Conservation (phyloP, 1,140 invertebrate genomes). For the Conopomorpha cramerella region DNA sequence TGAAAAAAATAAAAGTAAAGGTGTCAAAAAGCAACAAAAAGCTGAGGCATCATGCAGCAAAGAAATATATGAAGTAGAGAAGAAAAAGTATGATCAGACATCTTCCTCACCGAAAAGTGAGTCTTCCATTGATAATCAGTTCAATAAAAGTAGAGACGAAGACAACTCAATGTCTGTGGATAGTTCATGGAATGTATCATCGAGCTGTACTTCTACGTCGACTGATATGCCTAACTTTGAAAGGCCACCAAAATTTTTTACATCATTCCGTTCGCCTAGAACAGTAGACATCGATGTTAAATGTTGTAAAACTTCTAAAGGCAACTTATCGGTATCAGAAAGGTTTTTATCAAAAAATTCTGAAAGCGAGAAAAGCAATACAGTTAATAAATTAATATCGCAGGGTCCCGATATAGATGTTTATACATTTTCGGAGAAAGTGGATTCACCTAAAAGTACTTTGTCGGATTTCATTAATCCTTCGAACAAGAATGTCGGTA, state of each 20-base stretch:
- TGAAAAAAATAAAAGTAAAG: slow-evolving; percentile 9
- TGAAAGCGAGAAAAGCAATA: slow-evolving; percentile 34
- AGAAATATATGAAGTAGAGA: no score
- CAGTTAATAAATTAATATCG: slow-evolving; percentile 29
- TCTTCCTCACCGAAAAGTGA: no score
- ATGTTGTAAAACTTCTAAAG: slow-evolving; percentile 49
- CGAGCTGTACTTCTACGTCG: no score
- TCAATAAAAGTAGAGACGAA: no score
- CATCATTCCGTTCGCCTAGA: slow-evolving; percentile 38
- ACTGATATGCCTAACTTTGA: slow-evolving; percentile 31
- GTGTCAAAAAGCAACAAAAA: slow-evolving; percentile 7
- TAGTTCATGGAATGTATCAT: no score
- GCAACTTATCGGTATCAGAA: slow-evolving; percentile 42
- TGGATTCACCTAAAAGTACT: slow-evolving; percentile 50
- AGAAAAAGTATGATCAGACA: no score
- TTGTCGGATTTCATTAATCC: slow-evolving; percentile 44
- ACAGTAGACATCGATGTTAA: slow-evolving; percentile 50
- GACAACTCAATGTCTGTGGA: no score
- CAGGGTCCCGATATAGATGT: slow-evolving; percentile 48
- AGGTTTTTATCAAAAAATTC: slow-evolving; percentile 39
- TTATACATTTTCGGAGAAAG: slow-evolving; percentile 52
- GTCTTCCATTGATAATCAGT: no score
- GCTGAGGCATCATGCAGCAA: no score
- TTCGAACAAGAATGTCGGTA: slow-evolving; percentile 43
- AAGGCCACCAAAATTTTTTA: slow-evolving; percentile 50